Evolutionary conservation across 2,113 vertebrate genomes (phyloP).

Genomic region (Hepsetus odoe): DNA sequence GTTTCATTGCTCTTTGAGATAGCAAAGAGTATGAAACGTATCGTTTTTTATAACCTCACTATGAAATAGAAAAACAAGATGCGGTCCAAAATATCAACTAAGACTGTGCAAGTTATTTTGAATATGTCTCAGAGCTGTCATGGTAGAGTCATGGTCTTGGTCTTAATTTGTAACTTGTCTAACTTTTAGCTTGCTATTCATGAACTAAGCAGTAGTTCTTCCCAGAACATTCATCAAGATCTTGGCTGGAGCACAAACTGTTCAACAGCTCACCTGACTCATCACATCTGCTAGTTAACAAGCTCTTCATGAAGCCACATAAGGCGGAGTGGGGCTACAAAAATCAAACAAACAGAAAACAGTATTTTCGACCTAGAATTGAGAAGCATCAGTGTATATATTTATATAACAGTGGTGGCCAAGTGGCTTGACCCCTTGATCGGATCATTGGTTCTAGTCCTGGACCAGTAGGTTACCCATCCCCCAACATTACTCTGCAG

Average conservation of each 20-base stretch:
- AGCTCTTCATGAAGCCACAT: not conserved
- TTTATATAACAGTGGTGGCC: no score
- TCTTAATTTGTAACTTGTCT: not conserved
- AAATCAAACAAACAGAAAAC: no score
- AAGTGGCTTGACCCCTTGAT: no score
- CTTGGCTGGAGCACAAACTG: not conserved
- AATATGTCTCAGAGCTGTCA: not conserved
- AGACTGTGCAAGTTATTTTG: not conserved
- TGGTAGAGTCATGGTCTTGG: not conserved
- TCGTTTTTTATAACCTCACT: not conserved
- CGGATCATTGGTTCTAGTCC: no score
- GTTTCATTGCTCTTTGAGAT: not conserved
- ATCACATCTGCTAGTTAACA: not conserved
- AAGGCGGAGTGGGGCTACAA: no score
- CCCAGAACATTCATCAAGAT: not conserved
- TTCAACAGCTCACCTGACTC: not conserved
- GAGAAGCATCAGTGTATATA: no score
- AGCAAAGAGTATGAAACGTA: conserved; percentile 1
- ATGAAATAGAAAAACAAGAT: not conserved
- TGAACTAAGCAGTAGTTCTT: not conserved
- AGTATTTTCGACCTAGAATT: no score
- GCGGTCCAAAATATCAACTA: not conserved
- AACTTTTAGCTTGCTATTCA: not conserved
- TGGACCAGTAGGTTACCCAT: no score
- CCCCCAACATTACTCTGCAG: no score